Evolutionary conservation across 1,140 invertebrate species (phyloP).

Genomic region (Drosophila kanapiae): DNA sequence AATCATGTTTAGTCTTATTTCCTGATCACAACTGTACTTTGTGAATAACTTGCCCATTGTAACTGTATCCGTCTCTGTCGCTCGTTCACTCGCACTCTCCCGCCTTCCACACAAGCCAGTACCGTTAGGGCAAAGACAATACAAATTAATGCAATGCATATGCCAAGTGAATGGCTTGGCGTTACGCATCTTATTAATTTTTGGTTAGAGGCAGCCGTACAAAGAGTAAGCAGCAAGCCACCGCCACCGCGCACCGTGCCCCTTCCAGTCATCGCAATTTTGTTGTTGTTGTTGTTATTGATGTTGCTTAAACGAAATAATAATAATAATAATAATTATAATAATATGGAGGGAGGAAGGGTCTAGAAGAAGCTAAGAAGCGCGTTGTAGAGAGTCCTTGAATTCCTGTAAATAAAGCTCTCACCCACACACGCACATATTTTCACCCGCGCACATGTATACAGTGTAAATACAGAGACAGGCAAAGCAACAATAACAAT

Average conservation of each 20-base stretch:
- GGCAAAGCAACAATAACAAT: conserved; percentile 12
- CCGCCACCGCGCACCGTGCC: not conserved
- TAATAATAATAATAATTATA: not conserved
- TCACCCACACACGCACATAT: conserved; percentile 28
- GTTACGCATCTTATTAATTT: not conserved
- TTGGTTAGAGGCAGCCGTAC: conserved; percentile 19
- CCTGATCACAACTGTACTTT: not conserved
- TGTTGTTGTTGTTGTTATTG: conserved; percentile 50
- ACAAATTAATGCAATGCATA: not conserved
- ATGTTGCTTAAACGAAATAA: conserved; percentile 40
- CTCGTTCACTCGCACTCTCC: not conserved
- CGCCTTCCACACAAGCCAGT: not conserved
- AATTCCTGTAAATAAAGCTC: conserved; percentile 38
- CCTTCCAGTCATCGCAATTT: conserved; percentile 34
- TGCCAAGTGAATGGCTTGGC: not conserved
- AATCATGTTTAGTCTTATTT: too few relatives aligned
- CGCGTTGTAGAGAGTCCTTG: not conserved
- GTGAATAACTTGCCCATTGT: not conserved
- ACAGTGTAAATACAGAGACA: conserved; percentile 1
- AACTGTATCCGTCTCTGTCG: not conserved
- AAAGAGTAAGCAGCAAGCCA: not conserved
- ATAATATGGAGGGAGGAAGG: not conserved
- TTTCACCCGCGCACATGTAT: not conserved
- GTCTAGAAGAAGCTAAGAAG: not conserved
- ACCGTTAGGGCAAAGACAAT: not conserved